Percentiles rank a stretch among this genome's conserved stretches.
phyloP scores from a whole-genome alignment of 2,888 invertebrate species.

The Steinernema carpocapsae region DNA sequence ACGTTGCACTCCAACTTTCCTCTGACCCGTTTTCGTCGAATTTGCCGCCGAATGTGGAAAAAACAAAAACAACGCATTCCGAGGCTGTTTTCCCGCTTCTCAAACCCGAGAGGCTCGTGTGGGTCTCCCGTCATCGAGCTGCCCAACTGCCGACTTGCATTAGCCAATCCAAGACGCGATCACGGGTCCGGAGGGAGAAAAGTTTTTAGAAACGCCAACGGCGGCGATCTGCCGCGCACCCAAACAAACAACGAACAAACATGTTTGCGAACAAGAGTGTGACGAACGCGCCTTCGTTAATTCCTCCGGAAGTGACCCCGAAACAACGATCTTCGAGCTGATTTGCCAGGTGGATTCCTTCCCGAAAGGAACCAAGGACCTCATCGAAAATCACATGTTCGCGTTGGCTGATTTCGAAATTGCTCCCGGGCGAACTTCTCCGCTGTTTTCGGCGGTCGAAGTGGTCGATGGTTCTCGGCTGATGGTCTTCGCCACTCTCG shows the following conservation, averaged over 20 bases:
- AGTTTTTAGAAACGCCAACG: slow-evolving; percentile 6
- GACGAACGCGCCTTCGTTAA: neutral
- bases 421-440: neutral
- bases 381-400: neutral
- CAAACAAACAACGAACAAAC: slow-evolving; percentile 24
- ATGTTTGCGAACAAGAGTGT: neutral
- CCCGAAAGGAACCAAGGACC: neutral
- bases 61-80: slow-evolving; percentile 22
- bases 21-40: neutral
- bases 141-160: no score
- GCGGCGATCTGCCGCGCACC: slow-evolving; percentile 23
- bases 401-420: slow-evolving; percentile 16
- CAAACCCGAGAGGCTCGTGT: neutral
- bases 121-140: neutral
- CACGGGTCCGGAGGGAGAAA: neutral
- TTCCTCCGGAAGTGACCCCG: neutral
- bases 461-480: neutral
- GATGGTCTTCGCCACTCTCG: neutral
- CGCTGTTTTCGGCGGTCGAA: slow-evolving; percentile 9
- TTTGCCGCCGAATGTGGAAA: neutral
- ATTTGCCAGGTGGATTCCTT: neutral
- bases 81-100: neutral
- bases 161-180: neutral
- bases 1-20: no score
- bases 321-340: neutral